Percentiles rank a stretch among this genome's conserved stretches.
These are phyloP conservation scores for Spilarctia lutea DNA, from an alignment of 2,888 invertebrate genomes.

Conservation along the genomic window DNA sequence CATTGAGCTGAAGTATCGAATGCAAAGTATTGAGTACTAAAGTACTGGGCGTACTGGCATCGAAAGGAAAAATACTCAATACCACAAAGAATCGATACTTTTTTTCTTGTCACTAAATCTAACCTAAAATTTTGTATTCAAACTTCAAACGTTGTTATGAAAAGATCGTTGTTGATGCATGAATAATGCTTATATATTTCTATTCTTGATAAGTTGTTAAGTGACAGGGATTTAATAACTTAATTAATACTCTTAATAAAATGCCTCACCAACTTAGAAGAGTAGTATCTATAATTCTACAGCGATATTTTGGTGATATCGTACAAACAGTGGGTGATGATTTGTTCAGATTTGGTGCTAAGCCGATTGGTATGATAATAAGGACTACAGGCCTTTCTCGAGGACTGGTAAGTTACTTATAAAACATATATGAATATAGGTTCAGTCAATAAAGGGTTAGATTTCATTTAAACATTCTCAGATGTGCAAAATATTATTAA, in stretches of 20 bases:
- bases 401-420: slow-evolving; percentile 66
- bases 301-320: slow-evolving; percentile 93
- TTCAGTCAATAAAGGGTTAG: neutral
- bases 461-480: neutral
- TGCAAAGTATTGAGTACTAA: too few species aligned
- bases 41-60: too few species aligned
- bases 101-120: neutral
- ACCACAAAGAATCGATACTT: too few species aligned
- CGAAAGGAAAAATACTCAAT: too few species aligned
- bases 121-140: neutral
- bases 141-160: neutral
- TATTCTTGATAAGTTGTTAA: neutral
- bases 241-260: slow-evolving; percentile 20
- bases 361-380: slow-evolving; percentile 88
- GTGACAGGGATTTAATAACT: neutral
- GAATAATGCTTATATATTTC: neutral
- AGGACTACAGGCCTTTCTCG: slow-evolving; percentile 85
- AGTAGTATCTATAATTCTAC: slow-evolving; percentile 90
- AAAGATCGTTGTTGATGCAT: neutral
- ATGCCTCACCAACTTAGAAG: slow-evolving; percentile 92
- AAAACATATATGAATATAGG: neutral
- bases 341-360: slow-evolving; percentile 90
- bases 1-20: too few species aligned
- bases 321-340: slow-evolving; percentile 91
- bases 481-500: neutral